Evolutionary conservation across 2,797 vertebrate species (phyloP), one percentile per base, ranked within the genome.

Genomic region (Coregonus ussuriensis): DNA sequence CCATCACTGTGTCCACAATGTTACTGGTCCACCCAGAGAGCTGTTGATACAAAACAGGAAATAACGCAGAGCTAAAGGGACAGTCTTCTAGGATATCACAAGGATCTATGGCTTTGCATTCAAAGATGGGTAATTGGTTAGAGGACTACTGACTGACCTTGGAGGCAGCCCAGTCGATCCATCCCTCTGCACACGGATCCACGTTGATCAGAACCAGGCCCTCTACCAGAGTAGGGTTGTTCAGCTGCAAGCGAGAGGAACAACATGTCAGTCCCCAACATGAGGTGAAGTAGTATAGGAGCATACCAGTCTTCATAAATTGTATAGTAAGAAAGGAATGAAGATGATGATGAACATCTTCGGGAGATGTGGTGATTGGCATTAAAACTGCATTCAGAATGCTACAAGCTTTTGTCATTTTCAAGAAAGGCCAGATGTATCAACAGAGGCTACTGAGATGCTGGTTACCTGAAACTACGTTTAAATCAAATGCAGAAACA

Each of bases 161-260:
- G 77, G 97, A 97, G 79, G 96, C 96, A 56, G 97, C 98, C 98
- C 98, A 99, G 90, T 99, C 97, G 35, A 99, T 99, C 98, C 98
- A 99, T 80, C 98, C 98, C 90, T 99, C 98, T 53, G 97, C 97
- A 73, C 97, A 99, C 0, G 98, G 96, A 91, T 99, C 97, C 2
- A 99, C 75, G 4, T 99, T 95, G 89, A 99, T 96, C 79, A 99
- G 96, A 83, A 99, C 95, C 15, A 99, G 94, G 25, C 97, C 97
- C 88, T 99, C 98, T 67, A 98, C 96, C 63, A 98, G 88, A 29
- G 93, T 90, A 1, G 97, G 96, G 85, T 98, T 94, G 90, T 88
- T 96, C 83, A 99, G 94, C 98, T 99, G 91, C 59, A 76, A 74
- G 69, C 31, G 21, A 82, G 82, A 87, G 11, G 68, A 81, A 62